Percentiles rank a stretch among this genome's conserved stretches.
Conservation (phyloP, 2,888 invertebrate species). For the Pyrochroa serraticornis region DNA sequence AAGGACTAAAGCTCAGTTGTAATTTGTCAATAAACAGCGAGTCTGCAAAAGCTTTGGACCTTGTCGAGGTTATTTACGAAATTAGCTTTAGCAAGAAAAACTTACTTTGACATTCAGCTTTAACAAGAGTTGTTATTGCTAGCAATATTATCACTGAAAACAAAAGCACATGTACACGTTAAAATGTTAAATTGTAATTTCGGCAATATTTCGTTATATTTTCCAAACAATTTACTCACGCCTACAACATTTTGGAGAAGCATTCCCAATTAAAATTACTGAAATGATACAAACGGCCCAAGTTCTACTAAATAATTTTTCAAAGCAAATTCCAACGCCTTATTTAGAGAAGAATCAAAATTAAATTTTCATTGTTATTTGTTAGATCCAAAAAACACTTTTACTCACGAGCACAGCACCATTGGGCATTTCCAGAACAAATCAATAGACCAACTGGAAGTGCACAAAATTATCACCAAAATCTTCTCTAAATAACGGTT, state of each 20-base stretch:
- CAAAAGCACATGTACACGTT: conserved; percentile 33
- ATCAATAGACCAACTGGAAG: conserved; percentile 47
- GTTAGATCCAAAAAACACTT: not conserved
- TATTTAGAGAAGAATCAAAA: no score
- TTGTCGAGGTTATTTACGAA: not conserved
- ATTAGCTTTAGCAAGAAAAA: conserved; percentile 31
- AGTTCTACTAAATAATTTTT: no score
- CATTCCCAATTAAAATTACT: no score
- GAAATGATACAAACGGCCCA: no score
- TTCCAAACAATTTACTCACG: conserved; percentile 8
- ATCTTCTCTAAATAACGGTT: conserved; percentile 5
- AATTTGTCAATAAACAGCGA: not conserved
- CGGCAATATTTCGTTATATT: conserved; percentile 19
- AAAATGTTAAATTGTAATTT: conserved; percentile 35
- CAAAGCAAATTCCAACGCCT: no score
- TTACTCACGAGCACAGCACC: conserved; percentile 52
- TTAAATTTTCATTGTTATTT: not conserved
- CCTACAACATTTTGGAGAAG: not conserved
- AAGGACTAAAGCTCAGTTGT: no score
- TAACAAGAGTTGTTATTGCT: conserved; percentile 56
- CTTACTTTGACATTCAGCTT: conserved; percentile 70
- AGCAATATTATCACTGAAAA: conserved; percentile 57
- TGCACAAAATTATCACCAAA: conserved; percentile 11
- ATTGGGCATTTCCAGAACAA: conserved; percentile 44
- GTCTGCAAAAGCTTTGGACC: no score